Evolutionary conservation across 2,888 invertebrate species (phyloP), one percentile per base, ranked within the genome.

Genomic region (Campopleginae sp.): DNA sequence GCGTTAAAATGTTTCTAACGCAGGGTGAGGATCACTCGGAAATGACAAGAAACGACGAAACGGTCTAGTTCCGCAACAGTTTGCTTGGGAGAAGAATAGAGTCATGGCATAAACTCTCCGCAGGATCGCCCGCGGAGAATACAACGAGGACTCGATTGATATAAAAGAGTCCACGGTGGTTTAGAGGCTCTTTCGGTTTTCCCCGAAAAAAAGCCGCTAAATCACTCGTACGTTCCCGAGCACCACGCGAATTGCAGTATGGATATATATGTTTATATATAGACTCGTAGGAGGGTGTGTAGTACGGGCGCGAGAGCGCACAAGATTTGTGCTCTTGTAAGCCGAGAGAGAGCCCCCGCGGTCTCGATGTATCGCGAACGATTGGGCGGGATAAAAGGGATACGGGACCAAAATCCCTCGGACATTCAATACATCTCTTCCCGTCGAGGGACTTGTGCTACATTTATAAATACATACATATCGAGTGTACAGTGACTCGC

Each of bases 301-400:
- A 46, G 68, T 63, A 23, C 77, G 66, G 48, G 65, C 51, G 86
- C 61, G 81, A 82, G 84, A 82, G 72, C 66, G 80, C 71, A 61
- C n/a, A 82, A 87, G 87, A 87, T 87, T 87, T 86, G 86, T 86
- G 87, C 84, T 72, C 75, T 84, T 80, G 86, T 86, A 87, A 87
- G 80, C 85, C 84, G 83, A 65, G 68, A 82, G 42, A 87, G 90
- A 91, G 92, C 90, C 89, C 87, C 86, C 89, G 88, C 82, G 88
- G 85, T 58, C 88, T 88, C 90, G 90, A 90, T 92, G 89, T 92
- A 92, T 93, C 91, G 91, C 91, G 89, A 93, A 93, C 93, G 93
- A 93, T 93, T 93, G 92, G 92, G 91, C 90, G 91, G 91, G 91
- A 92, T 92, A 92, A 93, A 92, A 92, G 91, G 92, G 91, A 93